Base-by-base conservation (phyloP, 2,113 vertebrate species). In the Arvicanthis niloticus region DNA sequence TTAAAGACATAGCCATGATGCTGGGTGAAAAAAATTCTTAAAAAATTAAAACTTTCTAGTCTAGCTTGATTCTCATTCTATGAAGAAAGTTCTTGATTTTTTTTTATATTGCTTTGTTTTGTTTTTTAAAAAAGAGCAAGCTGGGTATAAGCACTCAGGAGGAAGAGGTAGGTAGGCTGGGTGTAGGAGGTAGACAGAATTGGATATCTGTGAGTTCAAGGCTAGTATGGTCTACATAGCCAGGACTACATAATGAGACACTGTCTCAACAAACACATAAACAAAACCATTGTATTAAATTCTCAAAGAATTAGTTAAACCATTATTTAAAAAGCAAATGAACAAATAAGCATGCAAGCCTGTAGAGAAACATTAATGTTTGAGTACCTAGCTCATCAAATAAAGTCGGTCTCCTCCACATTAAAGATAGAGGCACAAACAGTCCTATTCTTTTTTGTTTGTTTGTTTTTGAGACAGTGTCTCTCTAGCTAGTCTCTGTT, bases 61-160 rank as follows among this genome's bases (percentile, higher is more conserved):
- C 26, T 95, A 67, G 34, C 96, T 96, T 93, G 48, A 93, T 81
- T 91, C 17, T 95, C 51, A 93, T 93, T 94, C 24, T 96, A 31
- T 95, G 80, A 75, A 95, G 45, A 81, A 56, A 96, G 17, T 72
- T 91, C 12, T 45, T 81, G 5, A 2, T n/a, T 34, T 68, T 65
- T 24, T 65, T 60, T 60, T 56, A 4, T 56, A 16, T 56, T 56
- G 56, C 58, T 62, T 62, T 68, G 31, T 72, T 72, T 72, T 72
- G 68, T 19, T 72, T 72, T n/a, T 37, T 37, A 16, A 70, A 37
- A 37, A 72, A 85, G 62, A 91, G 37, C 48, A 48, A 31, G 26
- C 75, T 77, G 75, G 24, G 22, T 45, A 16, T 16, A 2, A 16
- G 26, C 22, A 22, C 22, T 75, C 40, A 22, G 77, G 22, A 60